Evolutionary conservation across 2,888 invertebrate species (phyloP).

Genomic region (Oscheius sp.): DNA sequence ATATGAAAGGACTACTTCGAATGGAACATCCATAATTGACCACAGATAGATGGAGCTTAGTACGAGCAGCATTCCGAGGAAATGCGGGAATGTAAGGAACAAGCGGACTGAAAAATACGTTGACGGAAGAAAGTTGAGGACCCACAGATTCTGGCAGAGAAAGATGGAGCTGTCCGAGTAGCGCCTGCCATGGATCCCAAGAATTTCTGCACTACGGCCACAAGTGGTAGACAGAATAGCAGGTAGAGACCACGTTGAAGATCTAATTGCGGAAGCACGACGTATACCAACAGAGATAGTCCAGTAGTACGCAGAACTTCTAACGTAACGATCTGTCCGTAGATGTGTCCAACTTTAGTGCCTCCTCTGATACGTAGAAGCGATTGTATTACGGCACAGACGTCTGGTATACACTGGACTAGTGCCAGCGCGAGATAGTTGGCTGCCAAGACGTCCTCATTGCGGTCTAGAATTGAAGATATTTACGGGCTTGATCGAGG

Average conservation of each 20-base stretch:
- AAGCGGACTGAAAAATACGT: slow-evolving; percentile 17
- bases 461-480: slow-evolving; percentile 45
- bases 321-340: slow-evolving; percentile 55
- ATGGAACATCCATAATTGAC: slow-evolving; percentile 49
- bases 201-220: slow-evolving; percentile 47
- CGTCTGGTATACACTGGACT: slow-evolving; percentile 67
- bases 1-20: slow-evolving; percentile 28
- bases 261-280: slow-evolving; percentile 58
- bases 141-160: slow-evolving; percentile 40
- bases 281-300: slow-evolving; percentile 55
- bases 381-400: slow-evolving; percentile 52
- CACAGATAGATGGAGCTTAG: slow-evolving; percentile 50
- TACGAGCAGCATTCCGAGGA: slow-evolving; percentile 43
- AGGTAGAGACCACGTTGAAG: slow-evolving; percentile 46
- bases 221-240: slow-evolving; percentile 46
- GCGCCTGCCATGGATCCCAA: slow-evolving; percentile 43
- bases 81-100: slow-evolving; percentile 45
- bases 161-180: slow-evolving; percentile 39
- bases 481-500: neutral
- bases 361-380: slow-evolving; percentile 49
- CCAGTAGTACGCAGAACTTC: slow-evolving; percentile 61
- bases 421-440: slow-evolving; percentile 55
- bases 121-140: neutral
- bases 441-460: slow-evolving; percentile 50
- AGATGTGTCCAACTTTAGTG: slow-evolving; percentile 40